Base-by-base conservation (phyloP, 2,888 invertebrate genomes). In the Mallateleia sp. region DNA sequence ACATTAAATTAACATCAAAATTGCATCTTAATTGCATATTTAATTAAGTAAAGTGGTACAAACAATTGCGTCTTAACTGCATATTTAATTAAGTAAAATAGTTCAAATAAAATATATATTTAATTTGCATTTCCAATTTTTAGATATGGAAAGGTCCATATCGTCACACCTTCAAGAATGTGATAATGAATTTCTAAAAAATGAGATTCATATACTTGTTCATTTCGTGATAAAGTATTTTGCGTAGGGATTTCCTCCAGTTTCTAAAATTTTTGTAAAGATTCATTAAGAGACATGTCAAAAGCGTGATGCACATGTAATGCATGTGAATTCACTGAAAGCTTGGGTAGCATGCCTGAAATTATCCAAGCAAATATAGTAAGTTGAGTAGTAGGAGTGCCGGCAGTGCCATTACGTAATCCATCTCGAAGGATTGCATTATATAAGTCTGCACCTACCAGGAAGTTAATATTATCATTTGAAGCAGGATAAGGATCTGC, bases 321-420 rank as follows among this genome's bases (percentile, higher is more conserved):
- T 5, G 42, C 45, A 52, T 52, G n/a, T 14, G 3, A 9, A n/a
- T 45, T 28, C 0, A 24, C 7, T 5, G 32, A n/a, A 25, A 34
- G 6, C 18, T 18, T 18, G 2, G 24, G 14, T 15, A 66, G 14
- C 28, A 71, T 50, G 11, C 69, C 62, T 6, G 83, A 67, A 3
- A 83, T 28, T 8, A 83, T 25, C 83, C 69, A 81, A 0, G 72
- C 72, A 32, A 81, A 24, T 18, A 64, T 54, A 25, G 74, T 62
- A 0, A 15, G 8, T 18, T 69, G 54, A 1, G 75, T 67, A 1
- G 25, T 52, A 14, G 75, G 67, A 14, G 58, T 32, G 7, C 56
- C 14, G 20, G 47, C n/a, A n/a, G n/a, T n/a, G n/a, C 67, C 60
- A 4, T 18, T 34, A 25, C 25, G 50, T 32, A 78, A 58, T 6